phyloP scores from a whole-genome alignment of 1,140 invertebrate species.

The Meloidogyne chitwoodi region DNA sequence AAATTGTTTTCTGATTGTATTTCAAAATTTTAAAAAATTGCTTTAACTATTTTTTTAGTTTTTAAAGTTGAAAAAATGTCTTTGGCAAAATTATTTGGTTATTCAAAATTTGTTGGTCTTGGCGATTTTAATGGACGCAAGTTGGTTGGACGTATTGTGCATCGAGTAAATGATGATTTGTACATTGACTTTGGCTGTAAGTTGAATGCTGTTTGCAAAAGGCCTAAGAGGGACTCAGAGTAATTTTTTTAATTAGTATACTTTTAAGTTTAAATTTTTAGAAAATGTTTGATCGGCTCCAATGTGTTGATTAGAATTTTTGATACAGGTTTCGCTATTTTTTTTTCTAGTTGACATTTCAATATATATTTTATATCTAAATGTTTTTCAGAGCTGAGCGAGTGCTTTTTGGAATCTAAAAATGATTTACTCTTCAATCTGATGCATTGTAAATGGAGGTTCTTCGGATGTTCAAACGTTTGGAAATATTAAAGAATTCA shows the following conservation, averaged over 20 bases:
- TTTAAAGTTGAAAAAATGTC: too few relatives aligned
- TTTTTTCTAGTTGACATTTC: too few relatives aligned
- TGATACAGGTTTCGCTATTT: constrained; percentile 68
- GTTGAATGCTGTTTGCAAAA: constrained; percentile 87
- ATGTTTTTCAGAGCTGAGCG: constrained; percentile 71
- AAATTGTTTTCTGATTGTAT: background rate
- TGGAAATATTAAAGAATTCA: constrained; percentile 77
- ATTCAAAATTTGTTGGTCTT: constrained; percentile 82
- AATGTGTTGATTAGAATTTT: constrained; percentile 77
- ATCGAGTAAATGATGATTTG: constrained; percentile 82
- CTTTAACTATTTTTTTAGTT: too few relatives aligned
- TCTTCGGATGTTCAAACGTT: constrained; percentile 75
- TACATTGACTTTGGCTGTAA: constrained; percentile 99
- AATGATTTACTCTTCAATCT: constrained; percentile 82
- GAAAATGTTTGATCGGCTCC: constrained; percentile 75
- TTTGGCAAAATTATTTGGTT: constrained; percentile 42
- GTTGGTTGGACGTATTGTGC: constrained; percentile 80
- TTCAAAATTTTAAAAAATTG: too few relatives aligned
- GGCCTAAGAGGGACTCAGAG: constrained; percentile 65
- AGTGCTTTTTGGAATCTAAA: constrained; percentile 78
- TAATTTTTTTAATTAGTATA: background rate
- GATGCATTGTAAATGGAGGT: constrained; percentile 97
- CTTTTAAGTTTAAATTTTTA: constrained; percentile 61
- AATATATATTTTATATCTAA: too few relatives aligned
- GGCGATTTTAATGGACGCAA: constrained; percentile 81